These are phyloP conservation scores for Troilus luridus DNA, from an alignment of 2,888 invertebrate genomes.

Conservation along the genomic window DNA sequence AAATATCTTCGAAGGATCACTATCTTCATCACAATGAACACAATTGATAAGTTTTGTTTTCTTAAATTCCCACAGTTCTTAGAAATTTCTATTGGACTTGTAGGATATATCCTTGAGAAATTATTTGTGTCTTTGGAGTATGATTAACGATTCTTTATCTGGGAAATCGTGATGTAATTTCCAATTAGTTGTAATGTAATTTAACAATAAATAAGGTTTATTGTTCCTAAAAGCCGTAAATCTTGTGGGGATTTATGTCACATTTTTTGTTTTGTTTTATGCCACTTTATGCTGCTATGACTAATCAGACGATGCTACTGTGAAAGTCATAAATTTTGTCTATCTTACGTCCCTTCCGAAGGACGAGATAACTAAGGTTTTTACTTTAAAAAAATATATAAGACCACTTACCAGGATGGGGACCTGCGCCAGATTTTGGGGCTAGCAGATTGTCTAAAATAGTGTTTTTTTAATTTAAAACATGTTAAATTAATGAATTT, in stretches of 20 bases:
- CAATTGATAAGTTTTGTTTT: background rate
- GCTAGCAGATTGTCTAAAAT: no score
- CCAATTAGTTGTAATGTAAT: background rate
- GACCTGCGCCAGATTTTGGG: no score
- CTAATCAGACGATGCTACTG: no score
- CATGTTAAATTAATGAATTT: no score
- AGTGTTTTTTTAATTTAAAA: no score
- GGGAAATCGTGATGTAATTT: slow-evolving; percentile 10
- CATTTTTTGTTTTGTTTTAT: background rate
- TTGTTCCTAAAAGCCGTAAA: background rate
- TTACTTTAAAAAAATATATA: no score
- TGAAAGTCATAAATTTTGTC: no score
- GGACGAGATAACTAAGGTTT: no score
- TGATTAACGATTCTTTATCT: background rate
- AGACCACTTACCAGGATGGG: no score
- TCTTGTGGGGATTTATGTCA: background rate
- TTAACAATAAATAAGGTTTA: background rate
- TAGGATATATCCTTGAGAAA: background rate
- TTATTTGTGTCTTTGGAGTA: background rate
- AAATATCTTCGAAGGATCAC: background rate
- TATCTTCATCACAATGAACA: background rate
- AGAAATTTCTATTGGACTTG: background rate
- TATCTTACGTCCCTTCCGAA: no score
- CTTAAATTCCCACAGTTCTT: background rate
- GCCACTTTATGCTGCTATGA: no score